A percentile compares a stretch with the other conserved stretches of the same genome.
phyloP scores from a whole-genome alignment of 2,113 vertebrate species.

The Xenopus laevis region DNA sequence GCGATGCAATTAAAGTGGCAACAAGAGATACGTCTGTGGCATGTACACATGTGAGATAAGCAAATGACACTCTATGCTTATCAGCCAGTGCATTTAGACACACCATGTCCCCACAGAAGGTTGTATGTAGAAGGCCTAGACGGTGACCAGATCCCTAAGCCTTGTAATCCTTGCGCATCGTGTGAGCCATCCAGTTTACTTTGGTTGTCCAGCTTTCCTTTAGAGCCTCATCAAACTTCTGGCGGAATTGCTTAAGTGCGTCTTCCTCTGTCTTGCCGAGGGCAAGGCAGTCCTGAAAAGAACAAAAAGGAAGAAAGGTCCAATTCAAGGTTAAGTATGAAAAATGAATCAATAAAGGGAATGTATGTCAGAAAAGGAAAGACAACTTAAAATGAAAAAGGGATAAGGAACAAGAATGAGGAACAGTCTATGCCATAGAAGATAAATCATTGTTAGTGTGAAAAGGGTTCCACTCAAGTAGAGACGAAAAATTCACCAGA shows the following conservation, averaged over 20 bases:
- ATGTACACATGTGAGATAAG: background rate
- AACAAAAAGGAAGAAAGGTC: background rate
- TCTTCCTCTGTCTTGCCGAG: constrained; percentile 95
- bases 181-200: constrained; percentile 99
- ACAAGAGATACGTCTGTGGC: background rate
- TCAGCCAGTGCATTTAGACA: background rate
- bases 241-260: constrained; percentile 94
- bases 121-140: constrained; percentile 44
- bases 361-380: too few species aligned
- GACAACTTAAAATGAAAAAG: too few species aligned
- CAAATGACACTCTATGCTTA: background rate
- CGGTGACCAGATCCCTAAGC: constrained; percentile 64
- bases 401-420: too few species aligned
- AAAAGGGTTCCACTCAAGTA: too few species aligned
- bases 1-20: background rate
- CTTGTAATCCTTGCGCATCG: constrained; percentile 94
- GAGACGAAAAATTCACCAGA: too few species aligned
- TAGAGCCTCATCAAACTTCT: constrained; percentile 97
- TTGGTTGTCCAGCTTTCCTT: constrained; percentile 98
- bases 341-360: too few species aligned
- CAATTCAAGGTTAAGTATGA: too few species aligned
- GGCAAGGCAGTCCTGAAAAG: constrained; percentile 85
- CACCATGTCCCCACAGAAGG: background rate
- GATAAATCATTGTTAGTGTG: too few species aligned
- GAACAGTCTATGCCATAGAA: too few species aligned